Percentiles rank a stretch among this genome's conserved stretches.
Conservation (phyloP, 23 tunicate species). For the Styela clava region DNA sequence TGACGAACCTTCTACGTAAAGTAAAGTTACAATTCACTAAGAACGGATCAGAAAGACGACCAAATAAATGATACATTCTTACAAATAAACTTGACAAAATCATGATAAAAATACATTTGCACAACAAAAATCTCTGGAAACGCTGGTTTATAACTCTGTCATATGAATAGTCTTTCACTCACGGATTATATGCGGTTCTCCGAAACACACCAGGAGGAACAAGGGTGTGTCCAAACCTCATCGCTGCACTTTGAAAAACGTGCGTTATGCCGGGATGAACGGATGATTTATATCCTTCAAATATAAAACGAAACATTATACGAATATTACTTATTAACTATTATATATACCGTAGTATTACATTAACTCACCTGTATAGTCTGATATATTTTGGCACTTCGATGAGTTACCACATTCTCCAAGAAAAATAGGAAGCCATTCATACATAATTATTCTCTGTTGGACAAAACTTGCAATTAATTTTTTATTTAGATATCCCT, state of each 20-base stretch:
- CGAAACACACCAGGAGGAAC: conserved; percentile 75
- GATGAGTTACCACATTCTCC: conserved; percentile 46
- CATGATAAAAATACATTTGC: too few relatives aligned
- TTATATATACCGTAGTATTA: neutral
- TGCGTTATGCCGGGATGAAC: conserved; percentile 49
- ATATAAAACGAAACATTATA: too few relatives aligned
- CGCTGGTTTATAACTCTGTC: too few relatives aligned
- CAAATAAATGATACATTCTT: too few relatives aligned
- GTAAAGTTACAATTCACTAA: too few relatives aligned
- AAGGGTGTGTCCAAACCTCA: conserved; percentile 59
- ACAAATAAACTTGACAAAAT: too few relatives aligned
- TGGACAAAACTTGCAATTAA: too few relatives aligned
- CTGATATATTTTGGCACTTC: neutral
- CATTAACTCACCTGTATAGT: conserved; percentile 48
- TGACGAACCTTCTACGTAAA: neutral
- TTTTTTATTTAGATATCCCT: too few relatives aligned
- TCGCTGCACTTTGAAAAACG: conserved; percentile 75
- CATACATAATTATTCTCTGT: conserved; percentile 76
- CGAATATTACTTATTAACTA: neutral
- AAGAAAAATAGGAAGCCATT: conserved; percentile 76
- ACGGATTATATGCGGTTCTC: conserved; percentile 33
- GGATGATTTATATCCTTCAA: conserved; percentile 61
- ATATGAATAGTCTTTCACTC: too few relatives aligned
- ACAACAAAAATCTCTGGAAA: too few relatives aligned
- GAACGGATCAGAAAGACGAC: too few relatives aligned